Conservation (phyloP, 2,797 vertebrate species). For the Gallirallus australis region DNA sequence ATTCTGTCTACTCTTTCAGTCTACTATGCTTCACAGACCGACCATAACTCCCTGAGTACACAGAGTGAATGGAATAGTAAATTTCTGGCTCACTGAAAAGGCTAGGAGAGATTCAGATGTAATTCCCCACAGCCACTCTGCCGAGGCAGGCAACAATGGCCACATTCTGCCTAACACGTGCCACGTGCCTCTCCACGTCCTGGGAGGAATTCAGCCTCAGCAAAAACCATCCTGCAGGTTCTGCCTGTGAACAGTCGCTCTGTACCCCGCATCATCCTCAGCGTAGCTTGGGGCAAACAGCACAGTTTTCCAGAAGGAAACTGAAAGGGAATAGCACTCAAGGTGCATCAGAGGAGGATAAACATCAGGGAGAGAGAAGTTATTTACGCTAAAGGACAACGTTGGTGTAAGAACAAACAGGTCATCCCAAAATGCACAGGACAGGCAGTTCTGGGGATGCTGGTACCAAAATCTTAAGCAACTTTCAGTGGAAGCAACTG, state of each 20-base stretch:
- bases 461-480: background rate
- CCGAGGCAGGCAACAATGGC: background rate
- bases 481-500: background rate
- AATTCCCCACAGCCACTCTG: background rate
- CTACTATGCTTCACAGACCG: background rate
- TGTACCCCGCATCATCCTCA: background rate
- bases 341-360: background rate
- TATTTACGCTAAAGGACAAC: conserved; percentile 4
- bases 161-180: background rate
- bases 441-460: background rate
- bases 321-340: background rate
- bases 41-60: background rate
- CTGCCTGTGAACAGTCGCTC: background rate
- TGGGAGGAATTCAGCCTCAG: background rate
- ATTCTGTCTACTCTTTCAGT: background rate
- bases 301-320: background rate
- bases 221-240: background rate
- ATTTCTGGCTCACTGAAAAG: background rate
- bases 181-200: background rate
- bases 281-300: background rate
- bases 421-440: background rate
- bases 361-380: background rate
- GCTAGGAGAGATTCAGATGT: background rate
- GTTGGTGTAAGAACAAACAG: background rate
- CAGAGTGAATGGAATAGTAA: background rate